A percentile compares a stretch with the other conserved stretches of the same genome.
Evolutionary conservation across 2,888 invertebrate species (phyloP).

Genomic region (Cheilosia urbana): DNA sequence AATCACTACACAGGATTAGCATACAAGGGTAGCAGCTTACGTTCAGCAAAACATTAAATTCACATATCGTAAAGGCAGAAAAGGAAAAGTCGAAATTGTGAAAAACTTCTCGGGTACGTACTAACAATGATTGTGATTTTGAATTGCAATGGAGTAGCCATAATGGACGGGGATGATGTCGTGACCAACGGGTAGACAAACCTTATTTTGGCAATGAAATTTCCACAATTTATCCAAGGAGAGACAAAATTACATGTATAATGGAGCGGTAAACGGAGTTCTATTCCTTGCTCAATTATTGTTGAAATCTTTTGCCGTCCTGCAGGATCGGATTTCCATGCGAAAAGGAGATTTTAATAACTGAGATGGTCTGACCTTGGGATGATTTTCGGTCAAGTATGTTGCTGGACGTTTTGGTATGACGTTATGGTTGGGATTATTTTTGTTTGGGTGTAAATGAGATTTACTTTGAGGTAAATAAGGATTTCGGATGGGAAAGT

Average conservation of each 20-base stretch:
- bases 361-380: conserved; percentile 33
- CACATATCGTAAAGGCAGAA: conserved; percentile 52
- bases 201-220: conserved; percentile 50
- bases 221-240: background rate
- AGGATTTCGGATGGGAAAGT: too few species aligned
- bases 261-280: conserved; percentile 63
- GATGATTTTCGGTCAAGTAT: conserved; percentile 13
- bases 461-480: too few species aligned
- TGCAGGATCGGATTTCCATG: conserved; percentile 21
- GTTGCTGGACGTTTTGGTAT: too few species aligned
- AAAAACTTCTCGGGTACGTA: conserved; percentile 5
- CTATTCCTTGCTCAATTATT: conserved; percentile 64
- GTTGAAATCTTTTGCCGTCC: conserved; percentile 42
- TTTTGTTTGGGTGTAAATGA: too few species aligned
- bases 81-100: background rate
- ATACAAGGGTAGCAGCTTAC: conserved; percentile 68
- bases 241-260: conserved; percentile 17
- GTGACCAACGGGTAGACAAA: conserved; percentile 35
- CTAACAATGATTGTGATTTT: conserved; percentile 58
- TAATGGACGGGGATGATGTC: conserved; percentile 29
- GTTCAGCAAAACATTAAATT: conserved; percentile 53
- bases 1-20: conserved; percentile 58
- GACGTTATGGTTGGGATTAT: too few species aligned
- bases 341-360: conserved; percentile 54
- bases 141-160: conserved; percentile 64